Conservation (phyloP, 2,888 invertebrate genomes). For the Thyatira batis region DNA sequence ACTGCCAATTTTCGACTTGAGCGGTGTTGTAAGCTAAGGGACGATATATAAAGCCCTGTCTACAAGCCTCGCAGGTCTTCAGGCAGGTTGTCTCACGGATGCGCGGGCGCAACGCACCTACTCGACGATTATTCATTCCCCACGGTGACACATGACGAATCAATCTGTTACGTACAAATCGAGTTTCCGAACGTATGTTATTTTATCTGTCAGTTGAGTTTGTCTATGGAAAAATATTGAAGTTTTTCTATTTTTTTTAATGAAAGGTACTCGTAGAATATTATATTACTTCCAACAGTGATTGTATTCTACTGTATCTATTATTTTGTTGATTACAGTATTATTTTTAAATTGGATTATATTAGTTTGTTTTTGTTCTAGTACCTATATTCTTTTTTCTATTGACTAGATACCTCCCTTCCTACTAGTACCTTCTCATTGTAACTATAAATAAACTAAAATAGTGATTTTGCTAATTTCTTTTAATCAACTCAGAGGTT, state of each 20-base stretch:
- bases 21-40: neutral
- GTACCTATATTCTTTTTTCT: no score
- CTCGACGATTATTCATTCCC: conserved; percentile 71
- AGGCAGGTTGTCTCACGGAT: conserved; percentile 35
- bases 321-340: no score
- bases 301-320: no score
- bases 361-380: no score
- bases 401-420: no score
- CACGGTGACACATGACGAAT: conserved; percentile 80
- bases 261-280: no score
- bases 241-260: neutral
- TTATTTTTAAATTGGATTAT: no score
- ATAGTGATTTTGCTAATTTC: no score
- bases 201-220: conserved; percentile 2
- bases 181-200: conserved; percentile 21
- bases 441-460: no score
- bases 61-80: conserved; percentile 33
- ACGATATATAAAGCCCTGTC: conserved; percentile 26
- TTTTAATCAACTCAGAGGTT: no score
- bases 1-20: no score
- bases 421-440: no score
- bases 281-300: neutral
- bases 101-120: conserved; percentile 24
- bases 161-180: conserved; percentile 67
- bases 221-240: neutral